Base-by-base conservation (phyloP, 2,113 vertebrate genomes). In the Lipophrys pholis region DNA sequence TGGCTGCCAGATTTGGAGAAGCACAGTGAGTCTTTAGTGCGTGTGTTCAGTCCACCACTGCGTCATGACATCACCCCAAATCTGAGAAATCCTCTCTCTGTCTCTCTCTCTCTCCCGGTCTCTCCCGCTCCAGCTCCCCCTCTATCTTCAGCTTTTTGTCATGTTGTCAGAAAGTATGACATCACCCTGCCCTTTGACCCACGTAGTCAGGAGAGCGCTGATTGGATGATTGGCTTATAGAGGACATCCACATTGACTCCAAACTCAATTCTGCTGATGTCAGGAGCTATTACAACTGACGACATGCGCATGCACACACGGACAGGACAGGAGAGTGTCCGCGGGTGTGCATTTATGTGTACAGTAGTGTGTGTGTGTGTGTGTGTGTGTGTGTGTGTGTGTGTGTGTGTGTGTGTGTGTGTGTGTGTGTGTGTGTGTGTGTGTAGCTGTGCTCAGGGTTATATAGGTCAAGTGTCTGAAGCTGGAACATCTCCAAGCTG, bases 231-330 rank as follows among this genome's bases (percentile, higher is more conserved):
- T 89, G 90, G 88, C 91, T 90, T 86, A 87, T 52, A 77, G 90
- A 89, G 90, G 89, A 89, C 69, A 64, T 84, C 81, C 82, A 84
- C 91, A 91, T 91, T 87, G 91, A 92, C 91, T 90, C 84, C 78
- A 89, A 90, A 91, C 89, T 88, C 87, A 87, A 91, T 92, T 91
- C 88, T 90, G 92, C 93, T 91, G 91, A 92, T 90, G 90, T 89
- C 88, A 92, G 87, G 71, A 72, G 80, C 82, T 84, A 86, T 91
- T 90, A 89, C 84, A 84, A 83, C 87, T 90, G 90, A 89, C 76
- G 81, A 77, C 82, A 80, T 78, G 64, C 42, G 0, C 81, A 72
- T 73, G 76, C 74, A 81, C 63, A 61, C 67, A 38, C 53, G 9
- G 50, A 78, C 54, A 39, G 76, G 65, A 67, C 56, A 5, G 68